Evolutionary conservation across 2,888 invertebrate species (phyloP), one percentile per base, ranked within the genome.

Genomic region (Gymnocheta viridis): DNA sequence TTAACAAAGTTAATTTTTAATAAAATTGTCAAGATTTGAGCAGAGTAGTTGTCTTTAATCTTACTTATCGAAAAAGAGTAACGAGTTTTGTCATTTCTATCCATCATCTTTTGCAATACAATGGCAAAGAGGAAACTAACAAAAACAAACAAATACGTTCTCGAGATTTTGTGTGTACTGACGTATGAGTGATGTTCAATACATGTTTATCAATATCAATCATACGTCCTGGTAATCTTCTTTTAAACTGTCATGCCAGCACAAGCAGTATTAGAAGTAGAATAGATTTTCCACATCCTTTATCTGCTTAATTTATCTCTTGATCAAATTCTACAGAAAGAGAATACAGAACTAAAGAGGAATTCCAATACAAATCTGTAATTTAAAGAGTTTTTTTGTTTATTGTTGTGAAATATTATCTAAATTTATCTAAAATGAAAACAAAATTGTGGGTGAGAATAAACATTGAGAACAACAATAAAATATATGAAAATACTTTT

Each of bases 161-260:
- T 41, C 27, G 19, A 47, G 5, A 19, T 19, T 17, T 1, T 0
- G 12, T 17, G 32, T 2, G 1, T 29, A 41, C 27, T 9, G 44
- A 24, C 66, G 44, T 76, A 76, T 56, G 44, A 76, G 66, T 67
- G 38, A 67, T 77, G 19, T 14, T 0, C 3, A 67, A 38, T 77
- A 19, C 19, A 35, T 49, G 12, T 58, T 69, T 12, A 67, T 47
- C 24, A 58, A 47, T 27, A 67, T 77, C 76, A 77, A 77, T 77
- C 66, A 77, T 58, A 76, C 35, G 76, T 47, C 47, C 35, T 27
- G 51, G 17, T 12, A 14, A 38, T 51, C 27, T 44, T n/a, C 5
- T 2, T 22, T 66, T 7, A 24, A 29, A 32, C 5, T 9, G 0
- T 24, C 44, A 22, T 2, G 7, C n/a, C 22, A n/a, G 1, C 14